Percentiles rank a stretch among this genome's conserved stretches.
phyloP scores from a whole-genome alignment of 2,113 vertebrate species.

The Psilopogon haemacephalus region DNA sequence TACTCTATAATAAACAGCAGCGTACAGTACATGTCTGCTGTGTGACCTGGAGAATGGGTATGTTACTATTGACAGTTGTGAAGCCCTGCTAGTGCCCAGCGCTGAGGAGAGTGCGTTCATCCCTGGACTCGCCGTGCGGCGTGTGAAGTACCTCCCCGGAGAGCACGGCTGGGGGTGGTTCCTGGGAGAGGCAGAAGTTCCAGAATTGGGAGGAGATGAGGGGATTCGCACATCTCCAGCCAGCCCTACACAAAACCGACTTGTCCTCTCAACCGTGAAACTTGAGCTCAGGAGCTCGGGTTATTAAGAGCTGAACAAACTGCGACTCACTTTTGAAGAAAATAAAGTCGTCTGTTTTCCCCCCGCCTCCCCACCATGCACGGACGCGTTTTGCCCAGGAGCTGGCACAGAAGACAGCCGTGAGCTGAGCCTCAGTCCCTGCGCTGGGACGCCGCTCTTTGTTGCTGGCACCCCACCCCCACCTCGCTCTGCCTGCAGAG shows the following conservation, averaged over 20 bases:
- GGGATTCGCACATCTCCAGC: background rate
- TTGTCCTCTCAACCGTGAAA: background rate
- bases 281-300: background rate
- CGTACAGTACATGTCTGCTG: background rate
- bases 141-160: background rate
- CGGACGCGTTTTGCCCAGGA: background rate
- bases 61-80: background rate
- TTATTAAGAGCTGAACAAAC: background rate
- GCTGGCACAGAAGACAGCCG: background rate
- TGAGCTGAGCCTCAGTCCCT: background rate
- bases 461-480: background rate
- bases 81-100: background rate
- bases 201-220: background rate
- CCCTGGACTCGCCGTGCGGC: background rate
- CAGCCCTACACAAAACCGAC: background rate
- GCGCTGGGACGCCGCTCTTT: background rate
- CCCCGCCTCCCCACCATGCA: background rate
- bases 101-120: background rate
- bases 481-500: background rate
- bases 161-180: background rate
- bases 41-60: background rate
- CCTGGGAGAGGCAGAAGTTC: background rate
- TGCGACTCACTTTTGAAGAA: conserved; percentile 1
- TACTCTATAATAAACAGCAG: conserved; percentile 26
- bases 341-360: background rate